Evolutionary conservation across 2,888 invertebrate species (phyloP), one percentile per base, ranked within the genome.

Genomic region (Leptinotarsa tumamoca): DNA sequence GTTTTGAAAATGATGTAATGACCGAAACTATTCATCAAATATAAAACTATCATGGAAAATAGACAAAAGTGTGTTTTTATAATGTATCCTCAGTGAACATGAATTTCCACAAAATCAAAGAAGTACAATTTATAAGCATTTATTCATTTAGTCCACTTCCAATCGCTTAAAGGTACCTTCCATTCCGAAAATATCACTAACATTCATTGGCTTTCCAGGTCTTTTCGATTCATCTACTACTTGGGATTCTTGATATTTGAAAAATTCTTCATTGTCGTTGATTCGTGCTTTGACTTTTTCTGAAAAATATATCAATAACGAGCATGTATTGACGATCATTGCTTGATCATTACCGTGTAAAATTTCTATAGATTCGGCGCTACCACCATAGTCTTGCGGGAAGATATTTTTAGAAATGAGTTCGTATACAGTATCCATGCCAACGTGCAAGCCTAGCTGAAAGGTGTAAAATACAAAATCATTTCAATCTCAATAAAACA

Each of bases 111-210:
- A 27, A 27, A 27, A 27, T 4, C 27, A 4, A 27, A 27, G 0
- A 27, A 27, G 27, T 27, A 27, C 27, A 27, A 0, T 27, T 27
- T 2, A 43, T 43, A 10, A 43, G 10, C 10, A 33, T 33, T 43
- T 3, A 43, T 43, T 43, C 3, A 43, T 43, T 27, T 82, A 94
- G 87, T 94, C 94, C 54, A 94, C 91, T 66, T 93, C 93, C 23
- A 94, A 87, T 83, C 94, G 94, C 85, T 94, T 94, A 84, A 94
- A 94, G 84, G 93, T 93, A 21, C 94, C 94, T 82, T 94, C 93
- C 10, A 93, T 90, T 49, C 94, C 94, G 71, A 86, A 85, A 80
- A 93, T 90, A 78, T 92, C 91, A 0, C 91, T 90, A 0, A 89
- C 90, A 76, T 90, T 91, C 86, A 92, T 92, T 67, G 91, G 91